These are phyloP conservation scores for Chloroceryle inda DNA, from an alignment of 2,797 vertebrate genomes.

Conservation along the genomic window DNA sequence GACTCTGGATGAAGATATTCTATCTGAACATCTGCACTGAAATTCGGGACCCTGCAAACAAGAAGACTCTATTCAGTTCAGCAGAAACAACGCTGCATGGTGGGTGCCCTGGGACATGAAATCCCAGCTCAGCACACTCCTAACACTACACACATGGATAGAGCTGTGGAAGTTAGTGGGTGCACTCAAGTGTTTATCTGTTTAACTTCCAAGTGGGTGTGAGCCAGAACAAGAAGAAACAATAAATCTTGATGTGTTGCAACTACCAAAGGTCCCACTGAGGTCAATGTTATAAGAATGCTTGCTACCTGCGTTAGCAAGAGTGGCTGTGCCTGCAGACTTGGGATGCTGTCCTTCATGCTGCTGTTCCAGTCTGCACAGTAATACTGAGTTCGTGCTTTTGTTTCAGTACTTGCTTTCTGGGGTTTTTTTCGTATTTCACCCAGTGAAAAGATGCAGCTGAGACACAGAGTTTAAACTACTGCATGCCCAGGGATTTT, in stretches of 20 bases:
- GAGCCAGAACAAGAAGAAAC: neutral
- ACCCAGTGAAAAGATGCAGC: neutral
- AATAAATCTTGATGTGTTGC: neutral
- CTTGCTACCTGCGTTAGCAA: neutral
- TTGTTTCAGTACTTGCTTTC: neutral
- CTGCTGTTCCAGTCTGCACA: neutral
- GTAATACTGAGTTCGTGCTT: neutral
- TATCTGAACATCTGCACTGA: neutral
- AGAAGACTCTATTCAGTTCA: neutral
- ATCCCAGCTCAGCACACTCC: neutral
- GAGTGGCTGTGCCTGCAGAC: neutral
- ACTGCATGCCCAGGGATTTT: neutral
- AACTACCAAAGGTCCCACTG: neutral
- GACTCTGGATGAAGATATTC: neutral
- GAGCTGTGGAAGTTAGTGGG: neutral
- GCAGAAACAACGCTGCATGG: neutral
- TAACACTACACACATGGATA: neutral
- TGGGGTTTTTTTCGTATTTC: too few relatives aligned
- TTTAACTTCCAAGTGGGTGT: neutral
- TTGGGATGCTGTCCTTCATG: neutral
- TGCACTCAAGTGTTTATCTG: neutral
- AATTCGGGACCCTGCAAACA: neutral
- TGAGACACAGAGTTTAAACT: neutral
- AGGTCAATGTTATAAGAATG: neutral
- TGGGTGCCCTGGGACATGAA: neutral